Evolutionary conservation across 2,888 invertebrate genomes (phyloP).

Genomic region (Rhabditophanes sp.): DNA sequence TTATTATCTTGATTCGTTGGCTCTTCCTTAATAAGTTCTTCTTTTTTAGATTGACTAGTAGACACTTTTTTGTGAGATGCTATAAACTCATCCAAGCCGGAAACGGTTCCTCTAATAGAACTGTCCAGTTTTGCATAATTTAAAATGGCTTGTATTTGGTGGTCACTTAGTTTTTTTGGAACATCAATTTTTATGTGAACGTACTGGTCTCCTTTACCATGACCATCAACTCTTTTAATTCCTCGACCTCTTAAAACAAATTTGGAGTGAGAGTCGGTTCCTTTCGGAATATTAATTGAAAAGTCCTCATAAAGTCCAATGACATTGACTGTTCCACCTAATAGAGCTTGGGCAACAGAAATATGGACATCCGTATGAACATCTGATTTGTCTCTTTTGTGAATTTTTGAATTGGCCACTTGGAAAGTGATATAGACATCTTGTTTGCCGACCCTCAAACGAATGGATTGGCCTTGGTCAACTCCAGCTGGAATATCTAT

Average conservation of each 20-base stretch:
- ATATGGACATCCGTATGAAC: constrained; percentile 71
- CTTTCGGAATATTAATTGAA: constrained; percentile 69
- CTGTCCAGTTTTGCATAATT: too few species aligned
- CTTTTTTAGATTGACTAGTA: too few species aligned
- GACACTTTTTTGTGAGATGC: too few species aligned
- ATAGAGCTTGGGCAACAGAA: constrained; percentile 71
- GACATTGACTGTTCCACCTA: constrained; percentile 78
- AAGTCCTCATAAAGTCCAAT: constrained; percentile 90
- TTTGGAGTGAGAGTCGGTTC: constrained; percentile 78
- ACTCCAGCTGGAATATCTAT: constrained; percentile 84
- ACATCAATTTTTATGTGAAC: constrained; percentile 73
- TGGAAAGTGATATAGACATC: constrained; percentile 29
- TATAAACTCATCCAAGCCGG: too few species aligned
- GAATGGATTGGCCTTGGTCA: constrained; percentile 87
- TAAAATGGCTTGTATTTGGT: too few species aligned
- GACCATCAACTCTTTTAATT: constrained; percentile 70
- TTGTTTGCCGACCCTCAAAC: constrained; percentile 68
- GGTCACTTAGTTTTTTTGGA: too few species aligned
- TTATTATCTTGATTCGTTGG: too few species aligned
- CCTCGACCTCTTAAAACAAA: constrained; percentile 76
- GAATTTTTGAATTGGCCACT: constrained; percentile 52
- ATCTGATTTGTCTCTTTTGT: constrained; percentile 78
- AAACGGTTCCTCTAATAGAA: too few species aligned
- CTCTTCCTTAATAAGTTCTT: too few species aligned
- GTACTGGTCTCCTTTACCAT: constrained; percentile 89